A percentile compares a stretch with the other conserved stretches of the same genome.
Conservation (phyloP, 2,797 vertebrate genomes). For the Lepilemur septentrionalis region DNA sequence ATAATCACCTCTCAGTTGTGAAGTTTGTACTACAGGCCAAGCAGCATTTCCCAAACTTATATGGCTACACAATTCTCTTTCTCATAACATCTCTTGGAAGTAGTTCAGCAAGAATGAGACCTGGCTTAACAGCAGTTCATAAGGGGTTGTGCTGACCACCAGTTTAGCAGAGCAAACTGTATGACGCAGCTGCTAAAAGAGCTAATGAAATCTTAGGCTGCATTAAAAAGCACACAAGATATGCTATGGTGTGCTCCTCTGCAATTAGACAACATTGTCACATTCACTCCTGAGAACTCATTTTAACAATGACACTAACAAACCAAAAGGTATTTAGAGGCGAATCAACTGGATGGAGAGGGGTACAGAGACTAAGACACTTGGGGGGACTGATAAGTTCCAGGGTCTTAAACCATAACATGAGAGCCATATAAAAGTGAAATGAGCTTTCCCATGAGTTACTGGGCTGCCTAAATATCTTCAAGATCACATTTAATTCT, state of each 20-base stretch:
- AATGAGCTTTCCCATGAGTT: neutral
- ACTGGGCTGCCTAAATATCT: neutral
- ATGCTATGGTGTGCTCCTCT: neutral
- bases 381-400: neutral
- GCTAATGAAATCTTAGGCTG: neutral
- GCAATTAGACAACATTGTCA: neutral
- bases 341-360: neutral
- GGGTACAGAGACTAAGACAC: neutral
- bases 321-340: neutral
- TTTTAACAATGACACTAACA: neutral
- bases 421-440: neutral
- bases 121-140: neutral
- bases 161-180: neutral
- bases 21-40: neutral
- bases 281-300: neutral
- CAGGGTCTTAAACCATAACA: neutral
- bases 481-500: conserved; percentile 32
- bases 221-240: neutral
- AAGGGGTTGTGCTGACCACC: neutral
- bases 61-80: neutral
- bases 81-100: neutral
- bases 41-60: neutral
- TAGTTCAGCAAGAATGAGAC: neutral
- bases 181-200: neutral
- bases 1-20: neutral